These are phyloP conservation scores for Caenorhabditis sinica DNA, from an alignment of 2,888 invertebrate species.

Conservation along the genomic window DNA sequence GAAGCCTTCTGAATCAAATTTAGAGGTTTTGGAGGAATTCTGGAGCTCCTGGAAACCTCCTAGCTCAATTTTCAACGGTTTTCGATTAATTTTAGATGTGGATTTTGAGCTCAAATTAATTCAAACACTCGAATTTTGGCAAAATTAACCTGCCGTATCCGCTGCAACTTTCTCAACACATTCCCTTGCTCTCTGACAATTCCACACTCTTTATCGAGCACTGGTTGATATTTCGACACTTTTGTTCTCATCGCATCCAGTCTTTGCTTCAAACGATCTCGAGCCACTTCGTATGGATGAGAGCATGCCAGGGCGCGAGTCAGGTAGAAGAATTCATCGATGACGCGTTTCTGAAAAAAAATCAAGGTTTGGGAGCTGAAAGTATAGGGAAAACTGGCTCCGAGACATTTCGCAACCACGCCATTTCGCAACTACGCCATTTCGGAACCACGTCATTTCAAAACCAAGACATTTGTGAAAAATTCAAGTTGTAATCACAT, in stretches of 20 bases:
- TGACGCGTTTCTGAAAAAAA: conserved; percentile 71
- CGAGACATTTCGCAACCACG: too few species aligned
- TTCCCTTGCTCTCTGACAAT: conserved; percentile 31
- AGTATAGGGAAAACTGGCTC: too few species aligned
- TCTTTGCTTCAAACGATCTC: conserved; percentile 65
- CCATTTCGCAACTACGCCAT: too few species aligned
- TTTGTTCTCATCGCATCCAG: conserved; percentile 69
- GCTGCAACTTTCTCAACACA: conserved; percentile 6
- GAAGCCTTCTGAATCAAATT: too few species aligned
- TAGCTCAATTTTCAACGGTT: too few species aligned
- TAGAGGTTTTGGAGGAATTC: too few species aligned
- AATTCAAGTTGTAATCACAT: too few species aligned
- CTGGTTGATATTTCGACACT: conserved; percentile 71
- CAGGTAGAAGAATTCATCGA: conserved; percentile 74
- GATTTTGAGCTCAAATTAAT: neutral
- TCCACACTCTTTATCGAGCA: conserved; percentile 70
- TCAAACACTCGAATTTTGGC: too few species aligned
- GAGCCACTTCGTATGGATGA: conserved; percentile 68
- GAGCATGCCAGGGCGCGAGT: conserved; percentile 65
- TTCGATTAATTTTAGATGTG: too few species aligned
- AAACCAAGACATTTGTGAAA: too few species aligned
- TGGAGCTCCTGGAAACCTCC: too few species aligned
- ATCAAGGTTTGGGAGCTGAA: neutral
- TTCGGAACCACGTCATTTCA: too few species aligned
- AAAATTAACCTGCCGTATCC: conserved; percentile 23